These are phyloP conservation scores for Rhagoletis zephyria DNA, from an alignment of 1,140 invertebrate species.

Conservation along the genomic window DNA sequence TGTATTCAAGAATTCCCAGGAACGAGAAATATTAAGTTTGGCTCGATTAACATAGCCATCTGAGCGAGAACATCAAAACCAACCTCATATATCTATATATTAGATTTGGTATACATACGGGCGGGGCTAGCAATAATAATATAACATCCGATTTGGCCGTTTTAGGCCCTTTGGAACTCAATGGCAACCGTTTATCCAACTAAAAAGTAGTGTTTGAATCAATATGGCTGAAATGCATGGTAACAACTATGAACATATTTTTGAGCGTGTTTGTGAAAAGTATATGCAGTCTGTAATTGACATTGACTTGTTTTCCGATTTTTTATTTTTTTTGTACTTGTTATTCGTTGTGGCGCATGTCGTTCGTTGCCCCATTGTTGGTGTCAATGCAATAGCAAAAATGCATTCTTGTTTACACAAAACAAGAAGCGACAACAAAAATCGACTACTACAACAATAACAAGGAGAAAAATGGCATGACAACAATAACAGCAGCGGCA, in stretches of 20 bases:
- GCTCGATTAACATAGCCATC: too few relatives aligned
- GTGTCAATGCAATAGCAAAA: constrained; percentile 18
- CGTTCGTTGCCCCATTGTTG: constrained; percentile 36
- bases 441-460: neutral
- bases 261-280: neutral
- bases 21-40: too few relatives aligned
- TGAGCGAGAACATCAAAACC: too few relatives aligned
- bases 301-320: constrained; percentile 6
- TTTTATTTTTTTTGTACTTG: too few relatives aligned
- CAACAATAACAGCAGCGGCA: neutral
- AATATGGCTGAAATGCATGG: neutral
- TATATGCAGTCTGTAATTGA: constrained; percentile 16
- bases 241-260: neutral
- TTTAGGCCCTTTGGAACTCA: too few relatives aligned
- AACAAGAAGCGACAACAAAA: constrained; percentile 43
- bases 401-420: constrained; percentile 45
- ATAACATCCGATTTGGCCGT: too few relatives aligned
- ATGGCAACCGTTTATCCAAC: too few relatives aligned
- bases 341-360: constrained; percentile 31
- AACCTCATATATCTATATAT: too few relatives aligned
- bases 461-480: neutral
- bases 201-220: too few relatives aligned
- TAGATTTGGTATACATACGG: too few relatives aligned
- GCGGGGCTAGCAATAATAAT: too few relatives aligned
- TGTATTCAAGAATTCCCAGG: too few relatives aligned